Conservation (phyloP, 2,113 vertebrate genomes). For the Chauna torquata region DNA sequence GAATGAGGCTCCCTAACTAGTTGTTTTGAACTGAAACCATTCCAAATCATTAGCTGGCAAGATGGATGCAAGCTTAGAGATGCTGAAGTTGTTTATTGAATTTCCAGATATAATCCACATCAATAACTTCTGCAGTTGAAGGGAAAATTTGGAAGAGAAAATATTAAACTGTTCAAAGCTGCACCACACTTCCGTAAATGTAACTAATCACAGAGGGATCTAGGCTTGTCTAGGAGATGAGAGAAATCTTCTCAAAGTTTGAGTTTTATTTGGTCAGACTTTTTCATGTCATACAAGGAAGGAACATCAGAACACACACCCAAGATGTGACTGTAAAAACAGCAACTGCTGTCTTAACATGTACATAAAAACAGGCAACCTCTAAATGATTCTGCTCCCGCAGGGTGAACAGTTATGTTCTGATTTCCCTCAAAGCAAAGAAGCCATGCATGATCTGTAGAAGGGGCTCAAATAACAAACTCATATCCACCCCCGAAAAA, state of each 20-base stretch:
- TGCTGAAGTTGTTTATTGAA: slow-evolving; percentile 34
- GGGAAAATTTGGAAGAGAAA: slow-evolving; percentile 31
- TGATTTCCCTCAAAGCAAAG: neutral
- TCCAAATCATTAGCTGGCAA: slow-evolving; percentile 51
- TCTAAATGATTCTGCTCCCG: neutral
- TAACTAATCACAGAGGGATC: neutral
- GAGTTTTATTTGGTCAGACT: neutral
- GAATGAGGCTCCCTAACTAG: slow-evolving; percentile 50
- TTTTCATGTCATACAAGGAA: neutral
- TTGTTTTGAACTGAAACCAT: slow-evolving; percentile 49
- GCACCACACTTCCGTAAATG: neutral
- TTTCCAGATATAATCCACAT: slow-evolving; percentile 1
- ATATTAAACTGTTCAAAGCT: neutral
- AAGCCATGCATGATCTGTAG: neutral
- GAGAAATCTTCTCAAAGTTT: neutral
- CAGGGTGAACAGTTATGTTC: neutral
- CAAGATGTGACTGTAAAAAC: neutral
- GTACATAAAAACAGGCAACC: neutral
- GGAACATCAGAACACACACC: neutral
- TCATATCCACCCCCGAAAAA: neutral
- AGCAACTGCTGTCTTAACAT: neutral
- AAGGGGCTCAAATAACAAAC: neutral
- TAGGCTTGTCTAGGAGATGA: neutral
- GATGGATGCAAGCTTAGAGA: neutral
- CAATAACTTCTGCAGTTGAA: neutral